These are phyloP conservation scores for Orthosia gothica DNA, from an alignment of 2,888 invertebrate genomes.

Conservation along the genomic window DNA sequence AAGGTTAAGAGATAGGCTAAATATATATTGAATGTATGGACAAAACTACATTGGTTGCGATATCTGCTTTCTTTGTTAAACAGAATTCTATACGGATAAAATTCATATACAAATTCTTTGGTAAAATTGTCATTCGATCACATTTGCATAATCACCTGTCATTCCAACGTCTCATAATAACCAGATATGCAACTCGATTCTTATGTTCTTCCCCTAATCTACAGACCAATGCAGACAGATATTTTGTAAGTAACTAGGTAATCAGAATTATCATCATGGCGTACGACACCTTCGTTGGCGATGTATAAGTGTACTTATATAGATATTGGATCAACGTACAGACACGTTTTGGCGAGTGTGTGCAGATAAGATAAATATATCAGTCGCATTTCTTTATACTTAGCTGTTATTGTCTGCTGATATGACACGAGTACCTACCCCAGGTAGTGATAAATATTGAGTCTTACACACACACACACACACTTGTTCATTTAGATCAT, in stretches of 20 bases:
- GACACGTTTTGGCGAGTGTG: slow-evolving; percentile 62
- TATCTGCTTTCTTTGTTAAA: neutral
- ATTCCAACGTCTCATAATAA: neutral
- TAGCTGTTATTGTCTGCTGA: slow-evolving; percentile 62
- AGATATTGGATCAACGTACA: slow-evolving; percentile 51
- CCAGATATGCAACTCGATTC: slow-evolving; percentile 7
- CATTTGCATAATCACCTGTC: slow-evolving; percentile 26
- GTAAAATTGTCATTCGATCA: neutral
- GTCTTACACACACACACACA: slow-evolving; percentile 26
- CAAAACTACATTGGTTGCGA: neutral
- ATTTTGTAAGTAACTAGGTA: slow-evolving; percentile 14
- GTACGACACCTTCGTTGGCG: slow-evolving; percentile 35
- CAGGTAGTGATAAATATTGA: slow-evolving; percentile 44
- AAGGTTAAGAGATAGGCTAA: neutral
- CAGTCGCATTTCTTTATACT: slow-evolving; percentile 64
- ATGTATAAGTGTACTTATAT: slow-evolving; percentile 7
- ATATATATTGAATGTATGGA: slow-evolving; percentile 5
- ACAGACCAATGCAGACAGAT: slow-evolving; percentile 4
- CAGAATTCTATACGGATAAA: neutral
- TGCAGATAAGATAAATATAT: slow-evolving; percentile 63
- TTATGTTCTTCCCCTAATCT: slow-evolving; percentile 46
- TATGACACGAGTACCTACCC: slow-evolving; percentile 49
- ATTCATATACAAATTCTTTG: neutral
- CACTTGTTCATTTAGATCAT: slow-evolving; percentile 11
- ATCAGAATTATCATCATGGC: slow-evolving; percentile 19